Evolutionary conservation across 2,797 vertebrate species (phyloP).

Genomic region (Crenuchus spilurus): DNA sequence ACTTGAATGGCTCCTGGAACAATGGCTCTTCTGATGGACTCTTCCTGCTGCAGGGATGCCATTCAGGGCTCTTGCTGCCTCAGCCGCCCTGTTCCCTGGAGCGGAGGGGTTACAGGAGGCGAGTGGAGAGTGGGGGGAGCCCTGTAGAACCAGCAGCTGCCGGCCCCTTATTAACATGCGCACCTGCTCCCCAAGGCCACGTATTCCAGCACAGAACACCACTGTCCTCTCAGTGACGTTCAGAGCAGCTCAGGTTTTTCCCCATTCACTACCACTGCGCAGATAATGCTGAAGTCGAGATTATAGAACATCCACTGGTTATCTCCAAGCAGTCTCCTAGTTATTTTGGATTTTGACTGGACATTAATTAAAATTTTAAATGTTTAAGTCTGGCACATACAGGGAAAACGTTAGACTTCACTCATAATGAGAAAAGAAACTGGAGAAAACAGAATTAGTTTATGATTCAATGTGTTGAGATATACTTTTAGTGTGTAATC

Average conservation of each 20-base stretch:
- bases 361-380: no score
- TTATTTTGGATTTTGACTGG: no score
- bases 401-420: no score
- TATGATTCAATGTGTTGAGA: no score
- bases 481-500: no score
- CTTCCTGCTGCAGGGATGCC: slow-evolving; percentile 57
- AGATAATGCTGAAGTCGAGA: background rate
- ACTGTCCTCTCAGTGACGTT: slow-evolving; percentile 26
- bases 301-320: no score
- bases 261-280: background rate
- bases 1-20: slow-evolving; percentile 75
- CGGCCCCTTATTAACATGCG: slow-evolving; percentile 86
- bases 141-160: slow-evolving; percentile 80
- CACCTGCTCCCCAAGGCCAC: slow-evolving; percentile 87
- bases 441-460: no score
- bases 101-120: slow-evolving; percentile 62
- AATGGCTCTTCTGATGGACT: slow-evolving; percentile 80
- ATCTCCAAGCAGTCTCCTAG: no score
- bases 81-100: slow-evolving; percentile 51
- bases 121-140: slow-evolving; percentile 49
- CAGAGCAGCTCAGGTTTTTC: slow-evolving; percentile 7
- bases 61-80: slow-evolving; percentile 58
- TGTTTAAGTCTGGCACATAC: no score
- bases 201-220: slow-evolving; percentile 40
- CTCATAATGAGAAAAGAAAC: no score